Base-by-base conservation (phyloP, 1,140 invertebrate species). In the Coelopa frigida region DNA sequence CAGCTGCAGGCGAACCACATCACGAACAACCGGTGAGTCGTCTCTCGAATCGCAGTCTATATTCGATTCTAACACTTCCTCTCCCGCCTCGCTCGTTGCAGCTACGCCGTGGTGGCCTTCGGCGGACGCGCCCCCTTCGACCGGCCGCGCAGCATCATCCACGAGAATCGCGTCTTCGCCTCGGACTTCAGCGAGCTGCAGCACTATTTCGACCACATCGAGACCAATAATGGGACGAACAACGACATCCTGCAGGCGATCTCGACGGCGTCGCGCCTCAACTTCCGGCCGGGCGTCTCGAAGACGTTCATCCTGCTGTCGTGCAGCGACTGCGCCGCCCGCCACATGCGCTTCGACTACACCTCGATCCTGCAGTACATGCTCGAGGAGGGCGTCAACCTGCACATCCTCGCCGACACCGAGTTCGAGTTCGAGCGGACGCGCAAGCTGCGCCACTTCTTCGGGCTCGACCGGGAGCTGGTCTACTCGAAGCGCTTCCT, bases 221-320 rank as follows among this genome's bases (percentile, higher is more conserved):
- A 70, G 4, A 72, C 78, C 42, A 82, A 83, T 33, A 61, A 61
- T 41, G 55, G 57, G 12, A 56, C 46, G 26, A 80, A 72, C 56
- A 70, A 76, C 21, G 87, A 89, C 63, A 78, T 85, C 46, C 82
- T 90, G 56, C 75, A 72, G 15, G 90, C 89, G 3, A 75, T 94
- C 8, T 76, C 77, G 6, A 83, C 79, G 54, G 85, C 88, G 27
- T 78, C 83, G 3, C 73, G 78, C 36, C 73, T 94, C 14, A 78
- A 82, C 38, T 92, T 89, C 72, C 76, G 89, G n/a, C 76, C 86
- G 1, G 90, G 85, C 15, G 88, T 84, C 3, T 85, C 87, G 0
- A 91, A 89, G 60, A 88, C 82, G 2, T 83, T 94, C 44, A 73
- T 94, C 36, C 70, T 94, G 5, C 60, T 94, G 53, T 85, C 89